Conservation (phyloP, 2,113 vertebrate genomes). For the Dasyurus viverrinus region DNA sequence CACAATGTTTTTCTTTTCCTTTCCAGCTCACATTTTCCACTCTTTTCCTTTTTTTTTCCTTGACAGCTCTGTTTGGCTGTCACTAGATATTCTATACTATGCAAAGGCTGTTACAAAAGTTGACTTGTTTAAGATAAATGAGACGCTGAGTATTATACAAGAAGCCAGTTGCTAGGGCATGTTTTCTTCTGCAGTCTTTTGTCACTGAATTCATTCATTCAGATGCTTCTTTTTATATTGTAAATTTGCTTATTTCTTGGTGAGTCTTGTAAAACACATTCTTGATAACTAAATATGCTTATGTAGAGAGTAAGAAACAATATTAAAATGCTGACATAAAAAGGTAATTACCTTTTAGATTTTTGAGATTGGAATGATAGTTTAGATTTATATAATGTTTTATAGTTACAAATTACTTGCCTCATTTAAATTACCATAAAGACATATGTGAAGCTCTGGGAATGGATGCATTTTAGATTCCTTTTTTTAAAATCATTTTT, state of each 20-base stretch:
- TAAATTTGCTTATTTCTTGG: conserved; percentile 66
- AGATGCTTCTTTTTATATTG: conserved; percentile 74
- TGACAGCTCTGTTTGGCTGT: conserved; percentile 69
- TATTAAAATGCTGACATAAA: conserved; percentile 55
- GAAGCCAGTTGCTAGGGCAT: conserved; percentile 85
- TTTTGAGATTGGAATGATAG: neutral
- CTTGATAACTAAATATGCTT: conserved; percentile 45
- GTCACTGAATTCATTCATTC: conserved; percentile 81
- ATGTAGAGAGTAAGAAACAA: conserved; percentile 40
- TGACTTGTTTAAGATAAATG: conserved; percentile 85
- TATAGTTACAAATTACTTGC: neutral
- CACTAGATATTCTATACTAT: conserved; percentile 82
- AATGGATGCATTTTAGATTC: conserved; percentile 11
- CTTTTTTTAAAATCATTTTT: conserved; percentile 18
- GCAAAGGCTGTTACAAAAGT: conserved; percentile 83
- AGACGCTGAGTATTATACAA: conserved; percentile 78
- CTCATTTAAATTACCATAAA: neutral
- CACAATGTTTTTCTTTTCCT: conserved; percentile 71
- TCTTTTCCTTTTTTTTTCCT: conserved; percentile 72
- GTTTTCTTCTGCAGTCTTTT: conserved; percentile 82
- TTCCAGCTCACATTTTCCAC: conserved; percentile 75
- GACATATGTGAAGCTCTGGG: conserved; percentile 21
- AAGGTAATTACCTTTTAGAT: conserved; percentile 22
- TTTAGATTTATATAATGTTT: neutral
- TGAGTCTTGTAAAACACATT: conserved; percentile 64